Conservation (phyloP, 2,888 invertebrate genomes). For the Nemurella pictetii region DNA sequence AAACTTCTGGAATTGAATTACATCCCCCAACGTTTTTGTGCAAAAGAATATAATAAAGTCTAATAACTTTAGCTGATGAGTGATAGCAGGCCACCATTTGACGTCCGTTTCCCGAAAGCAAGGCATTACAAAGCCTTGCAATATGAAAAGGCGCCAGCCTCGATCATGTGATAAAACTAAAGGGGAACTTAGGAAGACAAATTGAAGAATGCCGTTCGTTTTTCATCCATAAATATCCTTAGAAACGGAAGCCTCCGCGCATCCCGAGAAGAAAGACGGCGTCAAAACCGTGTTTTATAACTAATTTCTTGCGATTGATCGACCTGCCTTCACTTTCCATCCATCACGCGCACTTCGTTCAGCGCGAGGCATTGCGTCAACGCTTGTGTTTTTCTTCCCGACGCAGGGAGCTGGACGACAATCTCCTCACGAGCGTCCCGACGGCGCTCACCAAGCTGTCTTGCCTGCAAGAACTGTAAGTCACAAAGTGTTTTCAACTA, state of each 20-base stretch:
- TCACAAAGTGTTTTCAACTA: constrained; percentile 46
- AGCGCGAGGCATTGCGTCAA: neutral
- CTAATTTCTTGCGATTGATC: constrained; percentile 5
- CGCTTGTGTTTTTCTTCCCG: neutral
- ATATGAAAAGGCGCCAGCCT: constrained; percentile 4
- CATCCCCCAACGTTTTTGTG: neutral
- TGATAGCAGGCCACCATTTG: neutral
- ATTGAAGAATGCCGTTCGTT: constrained; percentile 17
- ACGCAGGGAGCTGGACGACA: constrained; percentile 74
- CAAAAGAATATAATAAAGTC: neutral
- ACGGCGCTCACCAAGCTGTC: constrained; percentile 72
- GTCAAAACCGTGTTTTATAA: neutral
- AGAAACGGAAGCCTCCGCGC: neutral
- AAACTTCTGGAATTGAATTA: neutral
- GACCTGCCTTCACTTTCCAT: neutral
- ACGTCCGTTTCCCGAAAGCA: neutral
- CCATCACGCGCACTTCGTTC: constrained; percentile 5
- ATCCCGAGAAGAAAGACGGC: neutral
- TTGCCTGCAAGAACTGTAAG: constrained; percentile 85
- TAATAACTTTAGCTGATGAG: neutral
- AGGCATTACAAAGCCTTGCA: neutral
- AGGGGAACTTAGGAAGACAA: constrained; percentile 4
- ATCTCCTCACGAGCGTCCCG: constrained; percentile 74
- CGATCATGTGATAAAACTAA: constrained; percentile 1
- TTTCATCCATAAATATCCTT: neutral